Percentiles rank a stretch among this genome's conserved stretches.
phyloP scores from a whole-genome alignment of 2,113 vertebrate genomes.

The Chaenocephalus aceratus region DNA sequence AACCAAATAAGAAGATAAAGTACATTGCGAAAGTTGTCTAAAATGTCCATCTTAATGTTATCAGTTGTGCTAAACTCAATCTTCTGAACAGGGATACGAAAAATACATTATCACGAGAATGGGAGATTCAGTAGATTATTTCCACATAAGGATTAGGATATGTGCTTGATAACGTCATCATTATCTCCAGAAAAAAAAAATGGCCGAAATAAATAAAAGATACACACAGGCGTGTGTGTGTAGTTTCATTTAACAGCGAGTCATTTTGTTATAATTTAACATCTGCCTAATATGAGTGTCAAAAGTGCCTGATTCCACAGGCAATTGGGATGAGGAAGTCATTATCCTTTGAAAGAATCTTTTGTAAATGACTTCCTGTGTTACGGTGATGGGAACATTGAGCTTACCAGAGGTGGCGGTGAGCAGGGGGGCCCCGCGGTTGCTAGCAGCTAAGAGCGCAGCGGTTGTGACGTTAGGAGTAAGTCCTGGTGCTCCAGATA shows the following conservation, averaged over 20 bases:
- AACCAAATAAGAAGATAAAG: not conserved
- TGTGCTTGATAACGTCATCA: conserved; percentile 77
- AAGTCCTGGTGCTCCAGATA: conserved; percentile 86
- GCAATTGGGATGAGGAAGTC: not conserved
- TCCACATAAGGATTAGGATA: conserved; percentile 62
- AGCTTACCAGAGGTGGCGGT: conserved; percentile 87
- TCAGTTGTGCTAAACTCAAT: not conserved
- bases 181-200: conserved; percentile 25
- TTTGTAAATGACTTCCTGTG: not conserved
- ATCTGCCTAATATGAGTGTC: not conserved
- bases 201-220: not conserved
- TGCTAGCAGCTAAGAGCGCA: conserved; percentile 83
- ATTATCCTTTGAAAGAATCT: not conserved
- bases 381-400: not conserved
- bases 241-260: too few relatives aligned
- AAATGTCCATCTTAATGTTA: not conserved
- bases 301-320: not conserved
- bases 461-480: conserved; percentile 82
- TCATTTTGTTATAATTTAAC: too few relatives aligned
- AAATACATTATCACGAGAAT: not conserved
- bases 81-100: not conserved
- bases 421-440: conserved; percentile 85
- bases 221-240: too few relatives aligned
- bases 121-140: conserved; percentile 53
- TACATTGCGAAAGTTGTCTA: too few relatives aligned